Evolutionary conservation across 2,113 vertebrate species (phyloP), one percentile per base, ranked within the genome.

Genomic region (Lepisosteus oculatus): DNA sequence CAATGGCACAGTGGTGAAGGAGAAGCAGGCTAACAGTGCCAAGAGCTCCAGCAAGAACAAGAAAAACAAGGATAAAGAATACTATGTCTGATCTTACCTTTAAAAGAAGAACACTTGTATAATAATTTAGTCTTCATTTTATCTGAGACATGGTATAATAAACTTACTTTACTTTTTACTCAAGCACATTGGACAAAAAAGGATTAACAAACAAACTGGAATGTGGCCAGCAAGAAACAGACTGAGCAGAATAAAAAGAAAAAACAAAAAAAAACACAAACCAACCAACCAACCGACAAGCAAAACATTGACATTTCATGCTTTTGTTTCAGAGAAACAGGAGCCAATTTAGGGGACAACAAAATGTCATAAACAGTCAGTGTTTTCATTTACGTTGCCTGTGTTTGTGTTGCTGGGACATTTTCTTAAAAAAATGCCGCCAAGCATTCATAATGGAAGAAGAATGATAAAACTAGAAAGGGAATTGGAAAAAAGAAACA

Each of bases 11-110:
- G 90, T 98, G 0, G 94, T 99, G 74, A 99, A 99, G 88, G 97
- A 99, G 81, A 99, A 99, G 55, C 95, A 94, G 47, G 93, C 93
- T 79, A 95, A 94, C 92, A 93, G 92, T 61, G 90, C 93, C 74
- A 99, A 98, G 89, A 93, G 93, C 85, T 92, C 95, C 78, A 91
- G 85, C 90, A 99, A 99, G 92, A 95, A 91, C 83, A 99, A 99
- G 95, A 99, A 99, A 89, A 98, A 98, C 90, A 99, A 99, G 91
- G 97, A 98, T 91, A 99, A 98, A 87, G 97, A 99, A 87, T 99
- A 99, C 85, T 99, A 99, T 51, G 97, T 99, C 93, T 99, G 96
- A 99, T 94, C 85, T 76, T 84, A 79, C 81, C 83, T 76, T 86
- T 77, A 84, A 85, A 15, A 84, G 83, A 75, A 83, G 87, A 91